These are phyloP conservation scores for Synanceia verrucosa DNA, from an alignment of 2,797 vertebrate species.

Conservation along the genomic window DNA sequence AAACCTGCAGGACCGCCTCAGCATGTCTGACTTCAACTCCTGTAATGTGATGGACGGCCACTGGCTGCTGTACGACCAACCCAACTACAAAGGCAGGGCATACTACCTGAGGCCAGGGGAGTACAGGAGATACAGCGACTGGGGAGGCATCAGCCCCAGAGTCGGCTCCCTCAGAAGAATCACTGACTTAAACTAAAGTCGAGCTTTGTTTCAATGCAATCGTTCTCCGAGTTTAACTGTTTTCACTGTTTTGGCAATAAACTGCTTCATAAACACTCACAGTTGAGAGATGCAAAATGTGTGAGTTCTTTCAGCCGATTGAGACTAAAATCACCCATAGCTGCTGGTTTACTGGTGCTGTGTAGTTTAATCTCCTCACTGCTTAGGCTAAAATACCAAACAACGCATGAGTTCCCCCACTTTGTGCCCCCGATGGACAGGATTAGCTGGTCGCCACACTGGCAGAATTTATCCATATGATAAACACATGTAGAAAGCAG, in stretches of 20 bases:
- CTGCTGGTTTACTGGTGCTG: not conserved
- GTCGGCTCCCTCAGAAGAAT: constrained; percentile 80
- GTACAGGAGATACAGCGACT: constrained; percentile 80
- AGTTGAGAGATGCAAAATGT: not conserved
- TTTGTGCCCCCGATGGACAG: constrained; percentile 9
- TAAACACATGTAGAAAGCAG: constrained; percentile 4
- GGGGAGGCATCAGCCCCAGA: constrained; percentile 75
- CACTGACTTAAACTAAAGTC: constrained; percentile 65
- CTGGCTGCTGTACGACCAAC: constrained; percentile 83
- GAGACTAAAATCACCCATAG: not conserved
- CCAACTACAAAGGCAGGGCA: constrained; percentile 78
- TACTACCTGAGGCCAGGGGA: constrained; percentile 79
- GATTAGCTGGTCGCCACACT: constrained; percentile 40
- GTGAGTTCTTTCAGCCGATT: not conserved
- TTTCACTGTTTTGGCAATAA: constrained; percentile 66
- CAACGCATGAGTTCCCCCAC: constrained; percentile 25
- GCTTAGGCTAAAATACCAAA: constrained; percentile 22
- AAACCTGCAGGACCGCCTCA: constrained; percentile 78
- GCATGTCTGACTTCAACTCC: constrained; percentile 79
- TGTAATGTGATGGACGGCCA: constrained; percentile 79
- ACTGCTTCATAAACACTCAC: constrained; percentile 26
- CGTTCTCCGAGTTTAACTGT: constrained; percentile 9
- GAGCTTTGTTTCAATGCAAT: not conserved
- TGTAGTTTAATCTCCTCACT: constrained; percentile 31
- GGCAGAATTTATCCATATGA: constrained; percentile 42